Evolutionary conservation across 2,113 vertebrate genomes (phyloP).

Genomic region (Lycaon pictus): DNA sequence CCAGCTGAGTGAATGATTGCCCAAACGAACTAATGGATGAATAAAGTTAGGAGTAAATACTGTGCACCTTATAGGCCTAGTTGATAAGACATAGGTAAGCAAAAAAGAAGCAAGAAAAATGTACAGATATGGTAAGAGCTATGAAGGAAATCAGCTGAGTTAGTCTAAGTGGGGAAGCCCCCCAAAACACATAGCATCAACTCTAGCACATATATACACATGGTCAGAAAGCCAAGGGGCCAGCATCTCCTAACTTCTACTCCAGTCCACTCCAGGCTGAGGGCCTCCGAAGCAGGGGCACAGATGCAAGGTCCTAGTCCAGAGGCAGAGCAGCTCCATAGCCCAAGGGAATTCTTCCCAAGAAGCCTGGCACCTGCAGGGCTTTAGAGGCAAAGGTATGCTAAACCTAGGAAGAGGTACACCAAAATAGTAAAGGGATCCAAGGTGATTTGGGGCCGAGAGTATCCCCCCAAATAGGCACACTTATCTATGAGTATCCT

Average conservation of each 20-base stretch:
- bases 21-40: background rate
- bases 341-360: background rate
- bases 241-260: background rate
- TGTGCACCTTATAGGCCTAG: background rate
- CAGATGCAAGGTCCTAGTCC: background rate
- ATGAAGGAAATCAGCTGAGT: background rate
- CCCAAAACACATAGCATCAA: background rate
- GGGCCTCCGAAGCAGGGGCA: fast-evolving
- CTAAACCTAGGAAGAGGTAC: background rate
- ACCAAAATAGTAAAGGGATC: too few species aligned
- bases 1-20: background rate
- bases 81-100: background rate
- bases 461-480: background rate
- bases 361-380: background rate
- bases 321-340: too few species aligned
- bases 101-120: background rate
- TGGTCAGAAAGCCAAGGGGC: background rate
- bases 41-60: background rate
- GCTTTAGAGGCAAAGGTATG: background rate
- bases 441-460: background rate
- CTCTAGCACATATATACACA: fast-evolving
- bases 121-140: background rate
- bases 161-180: background rate
- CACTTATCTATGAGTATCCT: background rate
- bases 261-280: fast-evolving